phyloP scores from a whole-genome alignment of 1,140 invertebrate genomes.

The Epicauta chinensis region DNA sequence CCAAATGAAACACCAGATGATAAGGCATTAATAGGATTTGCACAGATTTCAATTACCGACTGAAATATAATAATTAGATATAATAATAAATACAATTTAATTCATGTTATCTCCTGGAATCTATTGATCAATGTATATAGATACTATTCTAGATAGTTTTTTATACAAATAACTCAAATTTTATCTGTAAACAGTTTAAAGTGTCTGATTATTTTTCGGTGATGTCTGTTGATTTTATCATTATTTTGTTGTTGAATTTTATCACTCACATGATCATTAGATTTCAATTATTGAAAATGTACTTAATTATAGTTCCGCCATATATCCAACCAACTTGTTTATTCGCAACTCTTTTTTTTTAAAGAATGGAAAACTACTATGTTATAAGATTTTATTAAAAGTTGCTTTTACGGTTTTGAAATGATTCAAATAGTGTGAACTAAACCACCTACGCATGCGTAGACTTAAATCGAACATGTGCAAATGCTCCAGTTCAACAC shows the following conservation, averaged over 20 bases:
- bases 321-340: too few relatives aligned
- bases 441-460: too few relatives aligned
- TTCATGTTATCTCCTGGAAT: slow-evolving; percentile 9
- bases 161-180: slow-evolving; percentile 10
- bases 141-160: slow-evolving; percentile 2
- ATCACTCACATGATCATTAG: neutral
- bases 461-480: too few relatives aligned
- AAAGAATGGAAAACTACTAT: too few relatives aligned
- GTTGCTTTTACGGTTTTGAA: too few relatives aligned
- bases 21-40: slow-evolving; percentile 90
- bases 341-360: too few relatives aligned
- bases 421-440: too few relatives aligned
- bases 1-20: slow-evolving; percentile 86
- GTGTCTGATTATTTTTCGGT: neutral
- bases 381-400: too few relatives aligned
- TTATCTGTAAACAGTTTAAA: neutral
- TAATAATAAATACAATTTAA: slow-evolving; percentile 17
- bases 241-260: neutral
- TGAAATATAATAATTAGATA: slow-evolving; percentile 42
- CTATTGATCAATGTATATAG: slow-evolving; percentile 16
- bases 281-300: neutral
- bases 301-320: neutral
- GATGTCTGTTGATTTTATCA: too few relatives aligned
- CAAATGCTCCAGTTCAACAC: too few relatives aligned
- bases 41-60: slow-evolving; percentile 90